These are phyloP conservation scores for Lacerta agilis DNA, from an alignment of 2,797 vertebrate species.

Conservation along the genomic window DNA sequence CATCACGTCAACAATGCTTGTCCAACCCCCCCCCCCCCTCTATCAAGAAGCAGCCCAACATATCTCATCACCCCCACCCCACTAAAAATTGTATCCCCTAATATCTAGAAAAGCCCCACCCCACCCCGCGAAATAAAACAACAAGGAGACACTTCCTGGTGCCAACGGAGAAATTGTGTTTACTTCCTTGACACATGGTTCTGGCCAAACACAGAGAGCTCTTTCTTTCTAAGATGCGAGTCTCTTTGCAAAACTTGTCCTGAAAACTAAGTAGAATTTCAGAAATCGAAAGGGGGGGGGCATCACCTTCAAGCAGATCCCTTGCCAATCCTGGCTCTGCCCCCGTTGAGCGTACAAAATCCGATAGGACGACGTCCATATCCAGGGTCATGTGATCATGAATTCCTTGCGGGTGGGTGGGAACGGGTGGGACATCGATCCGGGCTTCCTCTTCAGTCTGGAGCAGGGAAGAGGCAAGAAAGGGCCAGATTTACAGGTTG, in stretches of 20 bases:
- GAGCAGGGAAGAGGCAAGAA: not conserved
- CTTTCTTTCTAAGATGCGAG: not conserved
- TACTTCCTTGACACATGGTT: not conserved
- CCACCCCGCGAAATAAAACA: too few relatives aligned
- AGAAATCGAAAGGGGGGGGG: not conserved
- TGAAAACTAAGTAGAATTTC: not conserved
- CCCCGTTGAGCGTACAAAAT: constrained; percentile 98
- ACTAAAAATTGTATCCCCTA: too few relatives aligned
- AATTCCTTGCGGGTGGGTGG: constrained; percentile 66
- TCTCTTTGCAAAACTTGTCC: not conserved
- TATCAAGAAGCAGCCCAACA: too few relatives aligned
- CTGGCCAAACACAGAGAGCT: not conserved
- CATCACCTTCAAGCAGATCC: constrained; percentile 92
- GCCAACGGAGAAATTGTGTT: too few relatives aligned
- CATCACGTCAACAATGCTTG: not conserved
- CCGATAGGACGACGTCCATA: constrained; percentile 97
- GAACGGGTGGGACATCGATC: constrained; percentile 46
- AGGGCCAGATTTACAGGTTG: too few relatives aligned
- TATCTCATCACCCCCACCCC: too few relatives aligned
- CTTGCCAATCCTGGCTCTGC: constrained; percentile 96
- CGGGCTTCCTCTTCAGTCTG: constrained; percentile 62
- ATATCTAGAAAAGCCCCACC: too few relatives aligned
- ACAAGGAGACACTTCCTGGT: too few relatives aligned
- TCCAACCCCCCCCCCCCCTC: not conserved
- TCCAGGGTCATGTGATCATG: constrained; percentile 93